Evolutionary conservation across 2,113 vertebrate genomes (phyloP), one percentile per base, ranked within the genome.

Genomic region (Calyptomena viridis): DNA sequence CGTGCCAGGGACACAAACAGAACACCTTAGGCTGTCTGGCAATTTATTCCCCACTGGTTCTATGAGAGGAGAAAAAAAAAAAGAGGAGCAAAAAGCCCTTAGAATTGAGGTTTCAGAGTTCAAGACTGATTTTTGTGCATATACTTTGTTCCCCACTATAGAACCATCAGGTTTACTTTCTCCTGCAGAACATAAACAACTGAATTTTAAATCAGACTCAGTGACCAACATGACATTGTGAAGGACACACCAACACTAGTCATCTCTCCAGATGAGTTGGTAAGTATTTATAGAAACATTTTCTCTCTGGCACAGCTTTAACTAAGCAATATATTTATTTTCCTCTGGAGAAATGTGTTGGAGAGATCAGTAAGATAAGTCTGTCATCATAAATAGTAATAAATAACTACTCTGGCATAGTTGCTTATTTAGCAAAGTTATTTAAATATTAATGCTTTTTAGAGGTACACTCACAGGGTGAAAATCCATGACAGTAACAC

Each of bases 201-300:
- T 89, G 87, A 93, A 80, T 94, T 92, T 91, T 91, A 90, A 84
- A 85, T 89, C 78, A 75, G 90, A 73, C 91, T 83, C 91, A 69
- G n/a, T 76, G 95, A 84, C 80, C 90, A 87, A 66, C 18, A 1
- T 47, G 96, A 94, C 96, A 96, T 95, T 95, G 96, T 89, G 94
- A 97, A 98, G 97, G 97, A 96, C 94, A 18, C 21, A 80, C 92
- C 91, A 50, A 86, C 60, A 93, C 93, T 89, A 96, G 90, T 93
- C 95, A 96, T 94, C 88, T 97, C 94, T 94, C 93, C 94, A 95
- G 96, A 95, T 92, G 96, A 97, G 94, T 90, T 97, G 92, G 97
- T 96, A 96, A 96, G 97, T 97, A 97, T 98, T 97, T 97, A 98
- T 96, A 95, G 97, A 97, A 97, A 88, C 84, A 87, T 97, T 95